These are phyloP conservation scores for Oreonectes daqikongensis DNA, from an alignment of 2,797 vertebrate species.

Conservation along the genomic window DNA sequence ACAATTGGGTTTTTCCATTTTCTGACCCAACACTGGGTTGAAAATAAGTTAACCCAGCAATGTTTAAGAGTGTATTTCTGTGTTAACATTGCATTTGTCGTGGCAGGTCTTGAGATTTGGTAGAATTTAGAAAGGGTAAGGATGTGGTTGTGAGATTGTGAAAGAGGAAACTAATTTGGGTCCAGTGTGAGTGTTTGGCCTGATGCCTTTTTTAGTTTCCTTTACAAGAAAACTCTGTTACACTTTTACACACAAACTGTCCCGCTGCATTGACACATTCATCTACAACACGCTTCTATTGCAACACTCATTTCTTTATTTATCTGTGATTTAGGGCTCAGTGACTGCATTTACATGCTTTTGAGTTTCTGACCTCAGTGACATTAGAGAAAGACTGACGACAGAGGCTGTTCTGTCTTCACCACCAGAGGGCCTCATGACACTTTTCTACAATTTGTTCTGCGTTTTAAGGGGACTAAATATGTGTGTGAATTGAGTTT, in stretches of 20 bases:
- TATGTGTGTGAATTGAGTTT: too few species aligned
- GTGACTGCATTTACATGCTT: neutral
- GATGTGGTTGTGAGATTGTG: conserved; percentile 24
- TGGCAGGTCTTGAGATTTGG: neutral
- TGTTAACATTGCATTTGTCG: neutral
- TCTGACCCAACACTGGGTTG: too few species aligned
- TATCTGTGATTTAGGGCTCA: neutral
- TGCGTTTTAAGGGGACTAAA: too few species aligned
- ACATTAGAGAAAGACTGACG: neutral
- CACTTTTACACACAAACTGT: neutral
- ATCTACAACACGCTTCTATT: too few species aligned
- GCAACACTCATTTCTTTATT: neutral
- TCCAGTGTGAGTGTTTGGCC: neutral
- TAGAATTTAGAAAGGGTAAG: neutral
- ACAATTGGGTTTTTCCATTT: too few species aligned
- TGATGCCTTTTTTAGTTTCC: neutral
- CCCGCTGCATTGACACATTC: too few species aligned
- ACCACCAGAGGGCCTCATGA: conserved; percentile 34
- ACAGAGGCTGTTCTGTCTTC: neutral
- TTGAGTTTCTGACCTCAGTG: neutral
- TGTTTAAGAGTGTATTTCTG: too few species aligned
- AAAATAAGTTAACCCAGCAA: too few species aligned
- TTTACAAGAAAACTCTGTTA: conserved; percentile 18
- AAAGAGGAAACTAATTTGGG: conserved; percentile 48
- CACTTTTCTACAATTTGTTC: too few species aligned